Evolutionary conservation across 2,797 vertebrate species (phyloP).

Genomic region (Danio choprae): DNA sequence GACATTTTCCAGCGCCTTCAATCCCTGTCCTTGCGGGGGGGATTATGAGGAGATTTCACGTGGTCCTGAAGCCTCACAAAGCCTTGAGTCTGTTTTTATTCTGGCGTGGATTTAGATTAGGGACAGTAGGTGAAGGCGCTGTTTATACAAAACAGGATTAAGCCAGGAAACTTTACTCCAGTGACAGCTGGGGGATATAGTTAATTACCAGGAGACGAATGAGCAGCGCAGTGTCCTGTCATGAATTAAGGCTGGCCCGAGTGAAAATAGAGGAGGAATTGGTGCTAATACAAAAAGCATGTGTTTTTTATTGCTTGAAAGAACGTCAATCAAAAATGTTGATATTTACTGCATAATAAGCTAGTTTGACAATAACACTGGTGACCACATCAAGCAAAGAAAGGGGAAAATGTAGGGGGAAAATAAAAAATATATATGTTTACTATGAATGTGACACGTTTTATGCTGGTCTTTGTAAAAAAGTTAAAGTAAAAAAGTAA

Average conservation of each 20-base stretch:
- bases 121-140: conserved; percentile 22
- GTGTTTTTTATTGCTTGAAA: too few relatives aligned
- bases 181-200: not conserved
- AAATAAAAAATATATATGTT: too few relatives aligned
- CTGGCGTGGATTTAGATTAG: conserved; percentile 35
- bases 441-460: too few relatives aligned
- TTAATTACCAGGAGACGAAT: not conserved
- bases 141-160: conserved; percentile 43
- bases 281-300: too few relatives aligned
- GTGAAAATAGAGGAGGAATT: too few relatives aligned
- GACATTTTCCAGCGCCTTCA: conserved; percentile 69
- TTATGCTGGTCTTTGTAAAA: too few relatives aligned
- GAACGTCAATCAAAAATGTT: too few relatives aligned
- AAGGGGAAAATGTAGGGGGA: too few relatives aligned
- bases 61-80: conserved; percentile 17
- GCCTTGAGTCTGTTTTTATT: conserved; percentile 20
- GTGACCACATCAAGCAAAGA: too few relatives aligned
- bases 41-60: conserved; percentile 48
- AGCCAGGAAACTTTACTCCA: not conserved
- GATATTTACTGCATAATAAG: too few relatives aligned
- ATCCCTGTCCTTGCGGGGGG: conserved; percentile 57
- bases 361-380: too few relatives aligned
- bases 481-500: too few relatives aligned
- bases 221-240: not conserved
- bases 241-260: not conserved